Percentiles rank a stretch among this genome's conserved stretches.
These are phyloP conservation scores for Hippocampus abdominalis DNA, from an alignment of 2,113 vertebrate genomes.

Conservation along the genomic window DNA sequence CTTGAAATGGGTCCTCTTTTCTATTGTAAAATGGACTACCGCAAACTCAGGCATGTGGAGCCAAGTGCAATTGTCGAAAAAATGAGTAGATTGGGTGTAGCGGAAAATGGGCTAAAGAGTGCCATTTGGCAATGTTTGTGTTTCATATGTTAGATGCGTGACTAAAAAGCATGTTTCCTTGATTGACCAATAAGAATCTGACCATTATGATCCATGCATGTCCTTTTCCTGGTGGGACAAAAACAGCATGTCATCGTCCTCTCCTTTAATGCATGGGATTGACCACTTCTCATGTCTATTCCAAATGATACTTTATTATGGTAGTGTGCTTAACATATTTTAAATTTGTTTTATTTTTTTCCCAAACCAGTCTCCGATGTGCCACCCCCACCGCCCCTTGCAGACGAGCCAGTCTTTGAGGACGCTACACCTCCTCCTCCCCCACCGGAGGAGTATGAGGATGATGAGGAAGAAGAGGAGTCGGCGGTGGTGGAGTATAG, in stretches of 20 bases:
- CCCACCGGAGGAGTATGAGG: slow-evolving; percentile 91
- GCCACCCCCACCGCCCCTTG: slow-evolving; percentile 85
- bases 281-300: background rate
- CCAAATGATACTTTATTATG: background rate
- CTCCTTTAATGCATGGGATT: slow-evolving; percentile 12
- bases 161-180: background rate
- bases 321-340: background rate
- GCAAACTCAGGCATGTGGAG: background rate
- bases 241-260: background rate
- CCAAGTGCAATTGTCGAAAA: background rate
- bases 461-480: slow-evolving; percentile 95
- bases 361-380: slow-evolving; percentile 81
- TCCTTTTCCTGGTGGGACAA: background rate
- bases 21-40: background rate
- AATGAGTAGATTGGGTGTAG: background rate
- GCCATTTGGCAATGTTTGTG: background rate
- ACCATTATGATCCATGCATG: background rate
- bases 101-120: background rate
- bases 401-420: slow-evolving; percentile 83
- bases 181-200: background rate
- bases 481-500: slow-evolving; percentile 98
- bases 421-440: slow-evolving; percentile 87
- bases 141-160: background rate
- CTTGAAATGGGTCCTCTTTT: background rate
- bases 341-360: background rate